Base-by-base conservation (phyloP, 2,797 vertebrate genomes). In the Synaphobranchus kaupii region DNA sequence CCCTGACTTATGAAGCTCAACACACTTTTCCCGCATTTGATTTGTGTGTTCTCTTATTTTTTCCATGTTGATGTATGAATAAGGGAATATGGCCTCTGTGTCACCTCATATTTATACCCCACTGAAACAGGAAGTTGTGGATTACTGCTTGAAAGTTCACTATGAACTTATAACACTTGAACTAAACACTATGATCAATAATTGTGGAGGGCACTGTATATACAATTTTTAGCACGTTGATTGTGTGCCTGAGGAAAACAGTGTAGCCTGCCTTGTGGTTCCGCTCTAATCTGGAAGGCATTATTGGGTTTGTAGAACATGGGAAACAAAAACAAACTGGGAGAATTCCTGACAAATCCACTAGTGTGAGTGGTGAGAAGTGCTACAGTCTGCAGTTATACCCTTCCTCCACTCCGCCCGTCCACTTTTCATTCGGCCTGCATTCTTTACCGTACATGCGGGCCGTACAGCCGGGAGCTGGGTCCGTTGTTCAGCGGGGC, bases 261-360 rank as follows among this genome's bases (percentile, higher is more conserved):
- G 86, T 86, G 87, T 91, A 90, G 88, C 91, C 90, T 80, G 39
- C 89, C 91, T 88, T 91, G 92, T 63, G 93, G 94, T 91, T 93
- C 80, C 86, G 86, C 90, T 93, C 93, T 95, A 95, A 95, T 93
- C 91, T 94, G 95, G 93, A 96, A 96, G 94, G 94, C 94, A 95
- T 96, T 94, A 95, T 92, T 68, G 34, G 78, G 90, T 93, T 92
- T 94, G 92, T 92, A 93, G 94, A 96, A 96, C 96, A 96, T 96
- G 95, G 94, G 95, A 96, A 96, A 96, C 93, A 95, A 96, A 93
- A 96, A 96, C 94, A 96, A 89, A 78, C 73, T 15, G 88, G 83
- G 88, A 93, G 93, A 93, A 94, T 92, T 93, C 93, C 89, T 91
- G 93, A 93, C 93, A 92, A 92, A 93, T 93, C 92, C 90, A 93